Evolutionary conservation across 2,888 invertebrate species (phyloP), one percentile per base, ranked within the genome.

Genomic region (Sepiola atlantica): DNA sequence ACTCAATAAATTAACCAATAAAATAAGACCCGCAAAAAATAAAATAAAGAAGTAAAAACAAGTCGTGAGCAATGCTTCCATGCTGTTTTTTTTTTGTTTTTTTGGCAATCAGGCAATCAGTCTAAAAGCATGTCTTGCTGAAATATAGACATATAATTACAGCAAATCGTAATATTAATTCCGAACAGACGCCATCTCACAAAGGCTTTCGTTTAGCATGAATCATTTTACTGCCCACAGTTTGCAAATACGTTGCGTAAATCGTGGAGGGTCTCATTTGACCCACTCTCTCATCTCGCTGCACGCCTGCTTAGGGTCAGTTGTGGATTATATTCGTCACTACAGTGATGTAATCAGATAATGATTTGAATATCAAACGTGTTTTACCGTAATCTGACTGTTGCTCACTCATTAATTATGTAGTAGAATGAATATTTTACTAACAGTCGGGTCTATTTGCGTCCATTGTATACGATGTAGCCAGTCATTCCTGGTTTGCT

Each of bases 301-400:
- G 8, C 45, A 8, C n/a, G 77, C 4, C n/a, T 16, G 16, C 21
- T 77, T 77, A 6, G 77, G 2, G 77, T 77, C 77, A 16, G n/a
- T 18, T 32, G n/a, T n/a, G n/a, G 32, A 32, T 77, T 77, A 18
- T 32, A 77, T 77, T 77, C 77, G 77, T n/a, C 77, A 77, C n/a
- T 77, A 4, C n/a, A 77, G 32, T 32, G 32, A 32, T 32, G 77
- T 77, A 77, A 77, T 77, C 77, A 77, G n/a, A 77, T 32, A 77
- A 32, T 32, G n/a, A 77, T 77, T 77, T n/a, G 77, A 77, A 77
- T 77, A 77, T 77, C 77, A 77, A 77, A 77, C 77, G 77, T 77
- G n/a, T 32, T 77, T 77, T 77, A n/a, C 45, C 20, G 32, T 77
- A n/a, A n/a, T n/a, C 77, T 77, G n/a, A 14, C 77, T n/a, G n/a